phyloP scores from a whole-genome alignment of 2,113 vertebrate species.

The Danio rerio region DNA sequence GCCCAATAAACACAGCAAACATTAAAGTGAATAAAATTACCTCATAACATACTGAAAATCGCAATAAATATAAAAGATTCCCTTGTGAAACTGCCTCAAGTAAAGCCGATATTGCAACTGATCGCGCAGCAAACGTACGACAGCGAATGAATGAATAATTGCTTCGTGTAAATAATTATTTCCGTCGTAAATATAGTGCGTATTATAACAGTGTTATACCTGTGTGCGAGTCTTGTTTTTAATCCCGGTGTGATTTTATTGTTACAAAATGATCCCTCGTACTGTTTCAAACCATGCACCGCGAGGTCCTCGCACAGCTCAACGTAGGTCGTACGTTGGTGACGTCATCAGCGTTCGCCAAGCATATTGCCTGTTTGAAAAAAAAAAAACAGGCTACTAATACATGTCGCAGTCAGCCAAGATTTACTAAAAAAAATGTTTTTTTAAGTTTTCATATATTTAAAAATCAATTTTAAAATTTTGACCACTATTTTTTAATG shows the following conservation, averaged over 20 bases:
- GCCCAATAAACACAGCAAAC: background rate
- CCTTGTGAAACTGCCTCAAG: background rate
- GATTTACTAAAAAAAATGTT: no score
- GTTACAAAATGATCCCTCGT: background rate
- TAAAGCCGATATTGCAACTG: background rate
- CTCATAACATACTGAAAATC: background rate
- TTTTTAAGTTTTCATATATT: no score
- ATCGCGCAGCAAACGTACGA: background rate
- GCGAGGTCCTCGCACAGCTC: slow-evolving; percentile 45
- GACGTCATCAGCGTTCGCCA: slow-evolving; percentile 21
- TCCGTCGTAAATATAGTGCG: background rate
- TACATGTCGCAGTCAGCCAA: no score
- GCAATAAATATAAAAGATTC: background rate
- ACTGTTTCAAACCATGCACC: slow-evolving; percentile 49
- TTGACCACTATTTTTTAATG: no score
- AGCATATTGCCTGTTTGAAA: slow-evolving; percentile 12
- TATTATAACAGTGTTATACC: background rate
- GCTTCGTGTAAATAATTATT: background rate
- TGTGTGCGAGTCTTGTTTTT: background rate
- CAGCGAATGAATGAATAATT: background rate
- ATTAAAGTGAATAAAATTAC: background rate
- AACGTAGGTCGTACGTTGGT: slow-evolving; percentile 48
- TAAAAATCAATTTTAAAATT: no score
- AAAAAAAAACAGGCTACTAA: background rate
- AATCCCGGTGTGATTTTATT: background rate